Evolutionary conservation across 2,113 vertebrate species (phyloP), one percentile per base, ranked within the genome.

Genomic region (Gymnorhina tibicen): DNA sequence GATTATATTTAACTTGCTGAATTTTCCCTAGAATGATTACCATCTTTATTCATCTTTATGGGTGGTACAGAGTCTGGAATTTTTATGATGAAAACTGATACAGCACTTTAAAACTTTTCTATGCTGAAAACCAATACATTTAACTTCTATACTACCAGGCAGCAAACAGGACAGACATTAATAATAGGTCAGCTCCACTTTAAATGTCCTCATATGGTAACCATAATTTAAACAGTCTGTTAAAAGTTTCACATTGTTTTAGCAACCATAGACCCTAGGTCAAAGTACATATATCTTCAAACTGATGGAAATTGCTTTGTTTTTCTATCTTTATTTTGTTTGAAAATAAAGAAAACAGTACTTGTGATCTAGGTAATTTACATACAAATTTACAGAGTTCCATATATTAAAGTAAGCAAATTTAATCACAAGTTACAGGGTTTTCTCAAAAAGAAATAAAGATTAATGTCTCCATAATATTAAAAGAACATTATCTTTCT

Each of bases 51-150:
- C 56, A 85, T 89, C 85, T 35, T 92, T 80, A 87, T 85, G 77
- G 47, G 80, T 91, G 46, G 95, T 79, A 95, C 4, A 67, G 56
- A 79, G 46, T 87, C 59, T 95, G 88, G 49, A 75, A 82, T 88
- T 93, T 91, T 93, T 90, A 93, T 56, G 28, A 68, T 60, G 92
- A 85, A 96, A 95, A 91, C 28, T 49, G 75, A 95, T 91, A 88
- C 41, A 70, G 56, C 37, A 72, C 72, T 92, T 92, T 63, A 90
- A 68, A 80, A 90, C 30, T 80, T 83, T 70, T 52, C 26, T 83
- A 1, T 80, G 63, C 39, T 92, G 81, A 67, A 91, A 95, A 87
- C 7, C 24, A 91, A 72, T 75, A 78, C 49, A 63, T 56, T 88
- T 60, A 47, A n/a, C 46, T 89, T 91, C 80, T 64, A 12, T 41